Conservation (phyloP, 2,888 invertebrate species). For the Erebia aethiops region DNA sequence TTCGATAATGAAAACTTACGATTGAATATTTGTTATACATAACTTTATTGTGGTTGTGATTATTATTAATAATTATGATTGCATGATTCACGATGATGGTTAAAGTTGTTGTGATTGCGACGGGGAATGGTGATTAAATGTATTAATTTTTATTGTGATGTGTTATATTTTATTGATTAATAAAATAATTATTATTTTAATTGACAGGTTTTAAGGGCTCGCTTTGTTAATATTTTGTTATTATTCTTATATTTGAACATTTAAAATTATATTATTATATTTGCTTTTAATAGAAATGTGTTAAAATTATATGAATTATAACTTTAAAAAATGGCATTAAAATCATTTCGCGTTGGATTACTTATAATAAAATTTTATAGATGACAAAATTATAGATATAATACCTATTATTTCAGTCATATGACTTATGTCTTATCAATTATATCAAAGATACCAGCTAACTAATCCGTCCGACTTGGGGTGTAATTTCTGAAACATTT, state of each 20-base stretch:
- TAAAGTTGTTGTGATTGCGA: conserved; percentile 1
- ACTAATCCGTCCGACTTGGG: too few relatives aligned
- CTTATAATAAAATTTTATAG: too few relatives aligned
- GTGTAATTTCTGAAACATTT: too few relatives aligned
- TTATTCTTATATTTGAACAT: background rate
- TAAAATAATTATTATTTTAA: conserved; percentile 2
- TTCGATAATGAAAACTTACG: too few relatives aligned
- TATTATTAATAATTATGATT: conserved; percentile 9
- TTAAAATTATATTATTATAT: background rate
- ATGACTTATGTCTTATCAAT: background rate
- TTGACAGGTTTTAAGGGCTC: background rate
- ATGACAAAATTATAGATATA: too few relatives aligned
- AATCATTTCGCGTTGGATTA: background rate
- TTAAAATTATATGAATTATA: background rate
- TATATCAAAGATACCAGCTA: background rate
- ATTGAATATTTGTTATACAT: too few relatives aligned
- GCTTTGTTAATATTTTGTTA: background rate
- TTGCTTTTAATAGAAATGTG: too few relatives aligned
- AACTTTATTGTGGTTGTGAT: background rate
- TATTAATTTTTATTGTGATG: conserved; percentile 17
- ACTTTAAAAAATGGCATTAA: background rate
- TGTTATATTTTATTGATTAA: conserved; percentile 6
- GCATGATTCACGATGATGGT: background rate
- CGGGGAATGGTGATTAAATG: conserved; percentile 16
- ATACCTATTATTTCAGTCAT: background rate